phyloP scores from a whole-genome alignment of 2,888 invertebrate species.

The Xestobium rufovillosum region DNA sequence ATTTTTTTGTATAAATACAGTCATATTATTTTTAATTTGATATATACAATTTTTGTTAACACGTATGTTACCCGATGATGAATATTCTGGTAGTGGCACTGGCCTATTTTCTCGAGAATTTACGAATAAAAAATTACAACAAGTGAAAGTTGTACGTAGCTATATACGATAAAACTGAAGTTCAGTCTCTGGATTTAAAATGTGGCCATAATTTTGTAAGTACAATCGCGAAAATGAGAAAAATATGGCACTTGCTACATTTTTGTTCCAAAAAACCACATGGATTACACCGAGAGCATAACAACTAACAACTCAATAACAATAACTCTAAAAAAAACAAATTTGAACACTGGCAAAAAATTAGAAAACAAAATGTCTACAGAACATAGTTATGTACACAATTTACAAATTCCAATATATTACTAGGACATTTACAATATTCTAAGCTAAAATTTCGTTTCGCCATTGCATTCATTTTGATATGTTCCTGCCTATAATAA shows the following conservation, averaged over 20 bases:
- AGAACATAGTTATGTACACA: constrained; percentile 30
- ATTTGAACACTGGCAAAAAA: constrained; percentile 31
- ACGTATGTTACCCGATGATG: constrained; percentile 30
- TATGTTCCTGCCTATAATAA: too few species aligned
- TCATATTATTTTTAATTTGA: constrained; percentile 36
- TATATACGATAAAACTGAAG: too few species aligned
- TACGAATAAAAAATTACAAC: too few species aligned
- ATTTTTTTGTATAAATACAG: constrained; percentile 38
- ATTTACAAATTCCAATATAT: constrained; percentile 35
- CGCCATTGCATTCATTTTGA: background rate
- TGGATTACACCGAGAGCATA: constrained; percentile 23
- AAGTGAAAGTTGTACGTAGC: too few species aligned
- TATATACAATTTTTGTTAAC: constrained; percentile 38
- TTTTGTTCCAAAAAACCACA: background rate
- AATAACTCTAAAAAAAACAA: constrained; percentile 33
- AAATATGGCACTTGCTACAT: too few species aligned
- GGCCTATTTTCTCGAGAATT: constrained; percentile 28
- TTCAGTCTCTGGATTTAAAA: too few species aligned
- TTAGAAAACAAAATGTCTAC: constrained; percentile 15
- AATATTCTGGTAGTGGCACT: constrained; percentile 30
- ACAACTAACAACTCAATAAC: constrained; percentile 37
- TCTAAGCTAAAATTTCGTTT: background rate
- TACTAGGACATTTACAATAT: constrained; percentile 25
- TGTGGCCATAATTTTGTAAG: too few species aligned
- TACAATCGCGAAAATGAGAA: too few species aligned